Conservation (phyloP, 2,113 vertebrate species). For the Ginglymostoma cirratum region DNA sequence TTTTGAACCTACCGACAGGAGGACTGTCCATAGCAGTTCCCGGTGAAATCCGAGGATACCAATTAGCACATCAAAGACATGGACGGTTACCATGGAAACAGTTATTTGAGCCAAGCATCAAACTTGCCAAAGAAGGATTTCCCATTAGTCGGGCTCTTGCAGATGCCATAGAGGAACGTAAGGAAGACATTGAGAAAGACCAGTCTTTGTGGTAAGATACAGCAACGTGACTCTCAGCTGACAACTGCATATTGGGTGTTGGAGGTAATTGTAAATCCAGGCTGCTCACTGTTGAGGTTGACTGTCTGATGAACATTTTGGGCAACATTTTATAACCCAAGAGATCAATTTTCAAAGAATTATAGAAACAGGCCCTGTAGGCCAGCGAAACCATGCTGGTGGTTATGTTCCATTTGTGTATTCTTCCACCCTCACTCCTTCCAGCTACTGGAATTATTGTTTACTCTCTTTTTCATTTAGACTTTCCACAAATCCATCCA, state of each 20-base stretch:
- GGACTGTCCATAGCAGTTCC: slow-evolving; percentile 83
- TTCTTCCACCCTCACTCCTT: too few species aligned
- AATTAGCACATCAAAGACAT: slow-evolving; percentile 75
- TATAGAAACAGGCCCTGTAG: too few species aligned
- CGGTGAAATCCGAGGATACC: slow-evolving; percentile 86
- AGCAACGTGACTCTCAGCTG: not conserved
- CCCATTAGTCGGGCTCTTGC: slow-evolving; percentile 70
- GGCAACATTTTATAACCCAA: too few species aligned
- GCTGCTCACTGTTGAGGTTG: not conserved
- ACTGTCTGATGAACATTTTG: too few species aligned
- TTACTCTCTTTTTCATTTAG: too few species aligned
- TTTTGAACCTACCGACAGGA: slow-evolving; percentile 54
- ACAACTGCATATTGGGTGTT: not conserved
- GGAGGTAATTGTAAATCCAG: not conserved
- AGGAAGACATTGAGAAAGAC: slow-evolving; percentile 50
- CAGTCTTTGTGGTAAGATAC: slow-evolving; percentile 67
- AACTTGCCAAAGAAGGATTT: slow-evolving; percentile 75
- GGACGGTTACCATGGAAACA: slow-evolving; percentile 80
- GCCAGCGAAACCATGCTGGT: too few species aligned
- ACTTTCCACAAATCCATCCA: too few species aligned
- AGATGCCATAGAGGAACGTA: slow-evolving; percentile 51
- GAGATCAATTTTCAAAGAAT: too few species aligned
- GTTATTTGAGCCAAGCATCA: slow-evolving; percentile 81
- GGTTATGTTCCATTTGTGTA: too few species aligned
- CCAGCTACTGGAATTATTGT: too few species aligned